Evolutionary conservation across 2,797 vertebrate species (phyloP), one percentile per base, ranked within the genome.

Genomic region (Darevskia mixta): DNA sequence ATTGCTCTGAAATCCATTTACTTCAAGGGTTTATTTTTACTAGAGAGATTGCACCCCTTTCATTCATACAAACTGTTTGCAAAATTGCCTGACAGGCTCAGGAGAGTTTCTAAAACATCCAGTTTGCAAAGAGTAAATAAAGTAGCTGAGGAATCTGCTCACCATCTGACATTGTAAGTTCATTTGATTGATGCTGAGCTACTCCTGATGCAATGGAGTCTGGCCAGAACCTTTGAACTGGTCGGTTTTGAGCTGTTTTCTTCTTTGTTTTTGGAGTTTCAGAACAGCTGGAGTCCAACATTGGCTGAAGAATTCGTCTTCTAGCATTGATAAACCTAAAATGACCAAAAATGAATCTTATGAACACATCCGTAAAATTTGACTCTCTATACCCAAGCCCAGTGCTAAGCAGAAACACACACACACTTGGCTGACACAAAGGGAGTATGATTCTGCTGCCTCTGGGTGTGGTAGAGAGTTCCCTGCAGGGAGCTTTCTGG

Each of bases 221-320:
- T 0, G 99, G 98, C 99, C 99, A 99, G 95, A 99, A 99, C 94
- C 99, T 98, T 95, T 99, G 99, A 43, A 99, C 98, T 0, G 99
- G 98, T 79, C 99, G 96, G 95, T 98, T 99, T 93, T 98, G 99
- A 79, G 98, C 98, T 0, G 98, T 98, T 93, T 99, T 99, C 95
- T 99, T 99, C 97, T 99, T 99, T 87, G 98, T 94, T 97, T 99
- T 99, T 0, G 98, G 98, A 23, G 98, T 97, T 95, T 99, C 99
- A 11, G 98, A 97, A 89, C 98, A 98, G 95, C 98, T 99, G 91
- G 98, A 98, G 80, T 99, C 99, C 95, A 99, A 89, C 99, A 99
- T 99, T 0, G 99, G 99, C 96, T 99, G 99, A 79, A 99, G 97
- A 96, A 99, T 99, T 94, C 99, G 97, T 94, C 99, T 98, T 93